phyloP scores from a whole-genome alignment of 1,140 invertebrate species.

The Dermatophagoides farinae region DNA sequence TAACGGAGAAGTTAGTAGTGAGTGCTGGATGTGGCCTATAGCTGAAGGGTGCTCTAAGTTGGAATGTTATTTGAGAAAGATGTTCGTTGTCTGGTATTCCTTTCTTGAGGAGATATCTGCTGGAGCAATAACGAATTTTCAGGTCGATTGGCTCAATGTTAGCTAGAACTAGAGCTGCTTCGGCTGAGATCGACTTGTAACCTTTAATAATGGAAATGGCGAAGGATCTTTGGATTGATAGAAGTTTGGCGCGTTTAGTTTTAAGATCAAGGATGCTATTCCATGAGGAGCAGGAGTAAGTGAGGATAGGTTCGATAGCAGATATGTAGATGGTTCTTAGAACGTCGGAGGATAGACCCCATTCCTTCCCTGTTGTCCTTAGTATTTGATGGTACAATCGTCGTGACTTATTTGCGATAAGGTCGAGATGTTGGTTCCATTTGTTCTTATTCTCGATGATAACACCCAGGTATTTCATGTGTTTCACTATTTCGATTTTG shows the following conservation, averaged over 20 bases:
- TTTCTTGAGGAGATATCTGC: not conserved
- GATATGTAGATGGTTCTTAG: not conserved
- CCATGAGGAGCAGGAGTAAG: not conserved
- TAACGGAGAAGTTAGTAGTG: not conserved
- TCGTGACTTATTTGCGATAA: not conserved
- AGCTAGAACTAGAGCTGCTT: not conserved
- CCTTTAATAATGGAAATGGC: not conserved
- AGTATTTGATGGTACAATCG: not conserved
- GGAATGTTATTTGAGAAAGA: not conserved
- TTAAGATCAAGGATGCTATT: not conserved
- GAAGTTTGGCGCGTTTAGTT: not conserved
- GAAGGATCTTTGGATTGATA: not conserved
- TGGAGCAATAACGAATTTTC: not conserved
- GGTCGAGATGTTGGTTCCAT: not conserved
- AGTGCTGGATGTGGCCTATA: not conserved
- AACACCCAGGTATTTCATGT: not conserved
- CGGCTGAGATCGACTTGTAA: not conserved
- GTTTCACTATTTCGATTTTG: not conserved
- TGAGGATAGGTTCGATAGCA: not conserved
- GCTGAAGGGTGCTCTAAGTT: not conserved
- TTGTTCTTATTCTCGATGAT: conserved; percentile 2
- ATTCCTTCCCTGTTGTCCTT: not conserved
- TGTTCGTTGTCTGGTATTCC: not conserved
- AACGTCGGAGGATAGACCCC: not conserved
- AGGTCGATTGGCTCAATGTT: not conserved